Base-by-base conservation (phyloP, 1,140 invertebrate genomes). In the Drosophila aff. region DNA sequence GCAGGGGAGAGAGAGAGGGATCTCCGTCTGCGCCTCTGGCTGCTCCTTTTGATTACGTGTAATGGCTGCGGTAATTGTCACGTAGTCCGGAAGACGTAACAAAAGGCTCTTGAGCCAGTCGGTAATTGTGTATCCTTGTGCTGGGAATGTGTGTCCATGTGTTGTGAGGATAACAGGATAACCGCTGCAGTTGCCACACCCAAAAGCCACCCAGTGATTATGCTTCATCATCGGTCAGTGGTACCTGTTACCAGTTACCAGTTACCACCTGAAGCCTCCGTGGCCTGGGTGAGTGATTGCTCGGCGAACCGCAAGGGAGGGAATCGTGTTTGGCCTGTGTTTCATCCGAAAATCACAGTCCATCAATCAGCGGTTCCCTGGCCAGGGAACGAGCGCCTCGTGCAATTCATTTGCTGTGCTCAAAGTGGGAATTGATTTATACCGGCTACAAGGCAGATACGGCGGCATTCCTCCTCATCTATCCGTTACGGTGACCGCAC, bases 11-110 rank as follows among this genome's bases (percentile, higher is more conserved):
- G 2, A 23, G 3, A 15, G 4, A 7, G 3, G 13, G 21, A 49
- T 38, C 18, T 36, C 50, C 18, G 3, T 5, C 18, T 18, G 11
- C 9, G 5, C 16, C 13, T 4, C 11, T 52, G 36, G 4, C 4
- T 58, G n/a, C 47, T 69, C 55, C 64, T 50, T 50, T 62, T 82
- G 63, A 81, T 81, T 80, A 77, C 77, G 68, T 77, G 66, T 85
- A 80, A 73, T 80, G 62, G 66, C 63, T 53, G 50, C 50, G 60
- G 64, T 78, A 85, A 78, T 78, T 85, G 82, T 85, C 82, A 85
- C 82, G 82, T 84, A 84, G 66, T 23, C 16, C 38, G 43, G 36
- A 18, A 41, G 49, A 59, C 44, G 31, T 5, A 60, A 57, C 65
- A 59, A 67, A 55, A 60, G 75, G 69, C 61, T 73, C 76, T 59